Evolutionary conservation across 2,113 vertebrate species (phyloP).

Genomic region (Nestor notabilis): DNA sequence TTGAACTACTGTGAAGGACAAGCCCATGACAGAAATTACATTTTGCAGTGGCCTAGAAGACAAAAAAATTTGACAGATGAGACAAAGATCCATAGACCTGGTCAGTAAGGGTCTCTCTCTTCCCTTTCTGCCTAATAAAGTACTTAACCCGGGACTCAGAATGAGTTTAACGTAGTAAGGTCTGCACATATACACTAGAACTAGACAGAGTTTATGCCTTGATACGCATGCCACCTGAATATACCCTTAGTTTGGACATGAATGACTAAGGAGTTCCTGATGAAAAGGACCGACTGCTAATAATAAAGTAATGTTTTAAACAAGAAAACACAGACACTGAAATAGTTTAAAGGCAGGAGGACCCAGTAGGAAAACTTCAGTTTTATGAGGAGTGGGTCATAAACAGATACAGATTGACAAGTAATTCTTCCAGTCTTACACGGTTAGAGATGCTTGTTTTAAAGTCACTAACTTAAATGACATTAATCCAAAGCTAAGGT

Average conservation of each 20-base stretch:
- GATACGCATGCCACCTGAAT: background rate
- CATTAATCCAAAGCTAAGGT: background rate
- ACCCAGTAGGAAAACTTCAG: background rate
- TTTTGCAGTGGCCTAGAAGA: background rate
- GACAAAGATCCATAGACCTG: background rate
- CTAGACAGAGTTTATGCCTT: background rate
- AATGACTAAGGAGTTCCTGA: background rate
- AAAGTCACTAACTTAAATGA: background rate
- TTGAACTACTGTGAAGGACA: background rate
- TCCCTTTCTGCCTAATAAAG: background rate
- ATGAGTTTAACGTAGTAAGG: background rate
- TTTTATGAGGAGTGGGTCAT: background rate
- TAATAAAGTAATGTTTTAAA: background rate
- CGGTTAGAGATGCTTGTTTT: background rate
- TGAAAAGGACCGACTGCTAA: background rate
- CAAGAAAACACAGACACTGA: background rate
- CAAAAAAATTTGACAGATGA: background rate
- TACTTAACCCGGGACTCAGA: background rate
- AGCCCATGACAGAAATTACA: background rate
- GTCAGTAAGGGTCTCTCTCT: background rate
- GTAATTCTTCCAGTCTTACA: background rate
- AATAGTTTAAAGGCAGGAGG: background rate
- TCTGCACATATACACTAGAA: background rate
- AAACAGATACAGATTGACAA: background rate
- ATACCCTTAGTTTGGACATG: background rate